phyloP scores from a whole-genome alignment of 2,888 invertebrate genomes.

The Germaria angustata region DNA sequence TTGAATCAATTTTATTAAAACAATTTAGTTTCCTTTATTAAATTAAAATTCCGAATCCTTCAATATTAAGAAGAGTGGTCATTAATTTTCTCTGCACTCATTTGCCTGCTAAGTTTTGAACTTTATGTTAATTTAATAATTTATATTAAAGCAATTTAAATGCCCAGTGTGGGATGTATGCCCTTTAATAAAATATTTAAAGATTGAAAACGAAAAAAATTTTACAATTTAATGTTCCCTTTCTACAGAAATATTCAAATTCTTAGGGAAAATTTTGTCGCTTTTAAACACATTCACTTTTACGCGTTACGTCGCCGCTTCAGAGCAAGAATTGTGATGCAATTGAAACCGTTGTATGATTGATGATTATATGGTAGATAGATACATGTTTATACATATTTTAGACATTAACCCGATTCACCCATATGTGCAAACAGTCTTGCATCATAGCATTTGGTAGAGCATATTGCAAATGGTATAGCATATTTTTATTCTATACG shows the following conservation, averaged over 20 bases:
- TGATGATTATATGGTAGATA: too few species aligned
- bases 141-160: not conserved
- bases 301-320: too few species aligned
- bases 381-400: too few species aligned
- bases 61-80: not conserved
- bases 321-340: too few species aligned
- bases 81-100: not conserved
- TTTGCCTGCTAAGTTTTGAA: slow-evolving; percentile 21
- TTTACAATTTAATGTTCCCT: not conserved
- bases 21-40: not conserved
- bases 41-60: not conserved
- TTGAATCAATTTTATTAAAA: not conserved
- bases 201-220: not conserved
- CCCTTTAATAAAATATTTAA: slow-evolving; percentile 12
- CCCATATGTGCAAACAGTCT: too few species aligned
- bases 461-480: too few species aligned
- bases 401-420: too few species aligned
- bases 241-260: not conserved
- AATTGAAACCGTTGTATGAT: too few species aligned
- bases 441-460: too few species aligned
- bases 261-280: not conserved
- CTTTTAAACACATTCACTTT: too few species aligned
- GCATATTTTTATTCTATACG: too few species aligned
- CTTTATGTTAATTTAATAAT: slow-evolving; percentile 24
- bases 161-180: slow-evolving; percentile 15